A percentile compares a stretch with the other conserved stretches of the same genome.
These are phyloP conservation scores for Leucosticte australis DNA, from an alignment of 2,113 vertebrate genomes.

Conservation along the genomic window DNA sequence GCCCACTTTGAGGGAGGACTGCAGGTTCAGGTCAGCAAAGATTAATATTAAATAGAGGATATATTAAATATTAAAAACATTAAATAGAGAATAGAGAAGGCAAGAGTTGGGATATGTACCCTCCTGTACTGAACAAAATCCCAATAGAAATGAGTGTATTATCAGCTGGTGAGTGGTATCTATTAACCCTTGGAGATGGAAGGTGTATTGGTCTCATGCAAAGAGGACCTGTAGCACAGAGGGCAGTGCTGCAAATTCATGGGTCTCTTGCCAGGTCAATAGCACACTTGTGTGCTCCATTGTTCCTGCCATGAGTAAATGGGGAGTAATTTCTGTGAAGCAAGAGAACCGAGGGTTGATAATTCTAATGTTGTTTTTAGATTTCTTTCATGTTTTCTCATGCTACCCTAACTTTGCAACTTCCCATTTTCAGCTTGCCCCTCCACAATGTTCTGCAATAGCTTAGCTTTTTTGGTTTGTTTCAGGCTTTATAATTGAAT, in stretches of 20 bases:
- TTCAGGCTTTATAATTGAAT: neutral
- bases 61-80: neutral
- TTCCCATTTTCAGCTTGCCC: neutral
- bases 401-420: neutral
- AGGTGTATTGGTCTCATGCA: neutral
- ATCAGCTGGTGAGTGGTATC: neutral
- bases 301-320: neutral
- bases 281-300: neutral
- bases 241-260: neutral
- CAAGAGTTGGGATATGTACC: accelerated
- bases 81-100: neutral
- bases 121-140: neutral
- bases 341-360: neutral
- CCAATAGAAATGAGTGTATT: neutral
- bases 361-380: neutral
- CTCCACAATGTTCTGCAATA: neutral
- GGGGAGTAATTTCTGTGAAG: neutral
- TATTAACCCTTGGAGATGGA: neutral
- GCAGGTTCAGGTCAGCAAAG: neutral
- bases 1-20: neutral
- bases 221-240: neutral
- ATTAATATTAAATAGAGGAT: neutral
- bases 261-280: neutral
- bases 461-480: neutral
- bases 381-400: neutral